These are phyloP conservation scores for Porites lobata DNA, from an alignment of 92 coral and sea anemone species.

Conservation along the genomic window DNA sequence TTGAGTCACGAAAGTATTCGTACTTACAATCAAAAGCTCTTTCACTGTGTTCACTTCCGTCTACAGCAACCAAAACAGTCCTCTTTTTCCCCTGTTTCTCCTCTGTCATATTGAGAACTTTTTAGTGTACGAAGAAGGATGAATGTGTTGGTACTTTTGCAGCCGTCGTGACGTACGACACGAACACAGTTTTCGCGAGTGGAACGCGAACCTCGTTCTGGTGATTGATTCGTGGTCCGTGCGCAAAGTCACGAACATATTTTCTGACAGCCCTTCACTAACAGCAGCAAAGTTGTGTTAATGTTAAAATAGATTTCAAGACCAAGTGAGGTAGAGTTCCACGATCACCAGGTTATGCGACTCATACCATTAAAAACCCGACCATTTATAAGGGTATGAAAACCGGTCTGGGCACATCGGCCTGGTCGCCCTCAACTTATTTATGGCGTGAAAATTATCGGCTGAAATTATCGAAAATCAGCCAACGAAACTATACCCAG, in stretches of 20 bases:
- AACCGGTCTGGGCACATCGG: too few species aligned
- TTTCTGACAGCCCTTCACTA: too few species aligned
- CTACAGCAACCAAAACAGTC: conserved; percentile 79
- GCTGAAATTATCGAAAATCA: too few species aligned
- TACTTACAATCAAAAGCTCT: conserved; percentile 91
- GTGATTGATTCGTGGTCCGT: not conserved
- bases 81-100: conserved; percentile 21
- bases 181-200: conserved; percentile 1
- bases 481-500: not conserved
- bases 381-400: too few species aligned
- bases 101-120: conserved; percentile 18
- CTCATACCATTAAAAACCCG: too few species aligned
- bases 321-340: too few species aligned
- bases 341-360: too few species aligned
- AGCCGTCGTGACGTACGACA: conserved; percentile 2
- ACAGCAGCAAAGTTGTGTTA: not conserved
- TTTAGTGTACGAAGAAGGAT: not conserved
- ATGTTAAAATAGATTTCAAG: too few species aligned
- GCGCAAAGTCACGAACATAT: not conserved
- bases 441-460: too few species aligned
- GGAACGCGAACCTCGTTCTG: conserved; percentile 31
- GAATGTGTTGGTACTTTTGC: not conserved
- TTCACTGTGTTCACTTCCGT: conserved; percentile 81
- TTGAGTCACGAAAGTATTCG: not conserved
- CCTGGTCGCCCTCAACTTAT: too few species aligned